phyloP scores from a whole-genome alignment of 2,113 vertebrate genomes.

The Salvelinus alpinus region DNA sequence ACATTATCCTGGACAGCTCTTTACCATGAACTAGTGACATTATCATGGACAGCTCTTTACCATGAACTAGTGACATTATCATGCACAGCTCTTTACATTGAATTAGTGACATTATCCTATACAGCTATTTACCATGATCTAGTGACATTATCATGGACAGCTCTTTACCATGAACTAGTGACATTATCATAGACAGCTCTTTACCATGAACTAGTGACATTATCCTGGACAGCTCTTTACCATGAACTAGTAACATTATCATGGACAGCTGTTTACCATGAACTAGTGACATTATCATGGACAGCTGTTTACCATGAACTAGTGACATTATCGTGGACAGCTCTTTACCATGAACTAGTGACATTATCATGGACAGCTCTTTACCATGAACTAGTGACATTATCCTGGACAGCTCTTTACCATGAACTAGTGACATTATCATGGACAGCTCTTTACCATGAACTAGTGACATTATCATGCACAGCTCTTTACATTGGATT shows the following conservation, averaged over 20 bases:
- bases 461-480: not conserved
- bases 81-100: constrained; percentile 37
- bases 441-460: constrained; percentile 37
- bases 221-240: constrained; percentile 26
- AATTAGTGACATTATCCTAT: no score
- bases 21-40: constrained; percentile 25
- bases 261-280: constrained; percentile 38
- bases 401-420: constrained; percentile 24
- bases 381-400: constrained; percentile 25
- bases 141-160: not conserved
- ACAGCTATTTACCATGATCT: constrained; percentile 38
- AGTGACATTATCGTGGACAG: constrained; percentile 33
- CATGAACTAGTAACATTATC: constrained; percentile 11
- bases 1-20: constrained; percentile 16
- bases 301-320: constrained; percentile 38
- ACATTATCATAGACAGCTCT: constrained; percentile 14
- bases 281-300: no score
- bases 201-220: constrained; percentile 25
- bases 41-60: constrained; percentile 26
- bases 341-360: not conserved
- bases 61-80: constrained; percentile 11
- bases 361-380: constrained; percentile 8
- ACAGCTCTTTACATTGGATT: no score
- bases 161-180: constrained; percentile 32
- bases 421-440: constrained; percentile 4